Base-by-base conservation (phyloP, 2,888 invertebrate species). In the Polydrusus cervinus region DNA sequence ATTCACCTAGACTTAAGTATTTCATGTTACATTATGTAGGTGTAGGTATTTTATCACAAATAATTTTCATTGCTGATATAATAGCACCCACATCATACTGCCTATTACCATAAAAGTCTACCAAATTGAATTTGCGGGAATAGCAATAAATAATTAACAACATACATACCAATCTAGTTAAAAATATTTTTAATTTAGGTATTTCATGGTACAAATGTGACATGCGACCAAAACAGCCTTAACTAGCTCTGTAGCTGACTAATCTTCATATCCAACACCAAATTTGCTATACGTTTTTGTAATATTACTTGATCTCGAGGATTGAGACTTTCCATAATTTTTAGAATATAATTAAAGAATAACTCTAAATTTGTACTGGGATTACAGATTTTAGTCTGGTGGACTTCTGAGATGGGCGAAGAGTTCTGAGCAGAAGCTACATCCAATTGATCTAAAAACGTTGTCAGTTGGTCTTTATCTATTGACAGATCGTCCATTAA, bases 211-310 rank as follows among this genome's bases (percentile, higher is more conserved):
- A 25, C 1, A 25, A 25, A n/a, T n/a, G n/a, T n/a, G n/a, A n/a
- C n/a, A 25, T 25, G 25, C 25, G 34, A 8, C 34, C 3, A 34
- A 34, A 34, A 34, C 6, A 34, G 9, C 9, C 34, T 34, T 7
- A 34, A 34, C 34, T 34, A 34, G 34, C 34, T 34, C 10, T 34
- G 34, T 34, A 60, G 11, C 13, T 60, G 57, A 1, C 38, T 9
- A 40, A 60, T 60, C 14, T 60, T 60, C 57, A 60, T 60, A 18
- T 16, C 57, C 3, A 60, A 38, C n/a, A n/a, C 18, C 16, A 60
- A 40, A 60, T 40, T 60, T 16, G 57, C 38, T 14, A 60, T n/a
- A 2, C 18, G 11, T 38, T 38, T 38, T 11, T 60, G 57, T 9
- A 60, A 38, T 11, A 38, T 18, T 10, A 18, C 18, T 11, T 60